phyloP scores from a whole-genome alignment of 37 sponge, comb jelly and placozoan species.

The Oopsacas minuta region DNA sequence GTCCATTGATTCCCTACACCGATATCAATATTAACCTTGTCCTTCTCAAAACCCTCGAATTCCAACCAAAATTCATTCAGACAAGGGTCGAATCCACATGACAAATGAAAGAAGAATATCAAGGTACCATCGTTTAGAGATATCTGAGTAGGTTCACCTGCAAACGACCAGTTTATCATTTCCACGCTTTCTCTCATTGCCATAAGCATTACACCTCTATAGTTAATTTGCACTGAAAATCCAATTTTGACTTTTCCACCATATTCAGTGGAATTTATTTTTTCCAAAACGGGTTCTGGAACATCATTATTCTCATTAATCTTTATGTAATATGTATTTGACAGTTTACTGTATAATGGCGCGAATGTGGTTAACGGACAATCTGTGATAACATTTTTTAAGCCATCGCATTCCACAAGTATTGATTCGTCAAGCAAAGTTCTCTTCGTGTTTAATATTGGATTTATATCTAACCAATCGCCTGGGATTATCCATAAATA shows the following conservation, averaged over 20 bases:
- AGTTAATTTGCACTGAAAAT: background rate
- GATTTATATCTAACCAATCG: background rate
- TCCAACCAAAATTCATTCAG: background rate
- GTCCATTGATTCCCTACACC: background rate
- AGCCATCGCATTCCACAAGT: background rate
- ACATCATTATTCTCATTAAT: background rate
- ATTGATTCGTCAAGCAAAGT: background rate
- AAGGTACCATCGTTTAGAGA: background rate
- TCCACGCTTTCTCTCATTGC: background rate
- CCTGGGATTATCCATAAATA: background rate
- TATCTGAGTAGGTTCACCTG: background rate
- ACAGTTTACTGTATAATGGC: background rate
- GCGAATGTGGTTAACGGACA: background rate
- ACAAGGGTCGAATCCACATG: slow-evolving; percentile 10
- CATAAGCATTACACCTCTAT: background rate
- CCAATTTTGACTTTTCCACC: background rate
- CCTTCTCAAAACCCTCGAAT: background rate
- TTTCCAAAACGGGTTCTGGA: background rate
- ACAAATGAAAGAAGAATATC: background rate
- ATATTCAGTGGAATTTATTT: background rate
- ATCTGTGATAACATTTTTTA: background rate
- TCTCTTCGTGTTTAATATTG: background rate
- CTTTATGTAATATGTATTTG: background rate
- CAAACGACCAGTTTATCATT: background rate
- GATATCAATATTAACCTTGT: background rate